Base-by-base conservation (phyloP, 2,797 vertebrate species). In the Buphagus erythrorhynchus region DNA sequence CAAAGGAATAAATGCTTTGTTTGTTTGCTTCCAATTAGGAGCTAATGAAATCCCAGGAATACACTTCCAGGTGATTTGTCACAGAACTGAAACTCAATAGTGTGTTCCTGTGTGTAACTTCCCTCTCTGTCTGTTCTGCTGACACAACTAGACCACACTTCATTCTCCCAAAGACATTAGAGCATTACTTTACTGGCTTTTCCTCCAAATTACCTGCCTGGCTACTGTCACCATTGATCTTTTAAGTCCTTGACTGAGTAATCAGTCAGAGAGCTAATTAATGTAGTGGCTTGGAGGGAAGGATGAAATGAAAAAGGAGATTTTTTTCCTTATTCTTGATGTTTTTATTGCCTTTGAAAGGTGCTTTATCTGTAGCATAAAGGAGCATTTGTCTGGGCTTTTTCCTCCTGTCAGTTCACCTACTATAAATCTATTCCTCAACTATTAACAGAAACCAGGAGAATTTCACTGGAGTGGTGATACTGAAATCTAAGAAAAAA, bases 261-360 rank as follows among this genome's bases (percentile, higher is more conserved):
- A 96, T 96, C 91, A 96, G 78, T 93, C 91, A 96, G 84, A 80
- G 78, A 93, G 68, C 84, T 95, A 96, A 97, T 97, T 96, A 97
- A 95, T 86, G 65, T 43, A 72, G 86, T 57, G 65, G 65, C 78
- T 96, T 43, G 61, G 84, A 95, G 86, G 71, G 55, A 90, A 88
- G 84, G 67, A 81, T 87, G 63, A 90, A 90, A 92, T 80, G 54
- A 94, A 94, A 95, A 77, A 75, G 67, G 45, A 61, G 61, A 57
- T 15, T 12, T 76, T 75, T 90, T 86, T 35, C 2, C 36, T 77
- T 94, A 40, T 91, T 91, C 35, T 83, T 88, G 38, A 43, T 72
- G 72, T 46, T 89, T 96, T 92, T 89, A 86, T 83, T 92, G 91
- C 81, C 40, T 91, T 78, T 93, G 87, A 90, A 94, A 88, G 55